Percentiles rank a stretch among this genome's conserved stretches.
These are phyloP conservation scores for Sporophila hypoxantha DNA, from an alignment of 2,113 vertebrate genomes.

Conservation along the genomic window DNA sequence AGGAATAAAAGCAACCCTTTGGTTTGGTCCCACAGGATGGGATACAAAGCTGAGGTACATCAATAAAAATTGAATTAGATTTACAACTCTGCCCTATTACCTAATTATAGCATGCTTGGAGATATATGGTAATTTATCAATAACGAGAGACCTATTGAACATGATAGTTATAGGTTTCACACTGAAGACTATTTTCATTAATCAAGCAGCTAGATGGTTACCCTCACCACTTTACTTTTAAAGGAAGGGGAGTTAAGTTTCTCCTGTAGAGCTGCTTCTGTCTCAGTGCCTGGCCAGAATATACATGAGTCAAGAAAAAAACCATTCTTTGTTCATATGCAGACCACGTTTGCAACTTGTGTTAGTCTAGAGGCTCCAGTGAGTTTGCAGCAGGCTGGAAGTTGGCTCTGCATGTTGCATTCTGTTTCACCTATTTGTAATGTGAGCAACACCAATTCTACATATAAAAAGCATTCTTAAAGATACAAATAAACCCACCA, in stretches of 20 bases:
- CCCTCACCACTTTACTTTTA: background rate
- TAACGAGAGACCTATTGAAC: slow-evolving; percentile 42
- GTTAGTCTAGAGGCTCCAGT: background rate
- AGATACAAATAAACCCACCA: background rate
- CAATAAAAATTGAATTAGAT: slow-evolving; percentile 59
- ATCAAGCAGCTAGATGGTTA: slow-evolving; percentile 13
- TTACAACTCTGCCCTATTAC: slow-evolving; percentile 37
- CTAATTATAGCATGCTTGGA: slow-evolving; percentile 41
- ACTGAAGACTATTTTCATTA: slow-evolving; percentile 34
- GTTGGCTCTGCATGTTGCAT: background rate
- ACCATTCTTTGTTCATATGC: background rate
- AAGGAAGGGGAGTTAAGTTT: background rate
- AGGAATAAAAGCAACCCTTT: background rate
- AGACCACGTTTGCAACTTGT: background rate
- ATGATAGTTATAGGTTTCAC: slow-evolving; percentile 15
- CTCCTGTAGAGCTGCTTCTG: background rate
- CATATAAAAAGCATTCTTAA: background rate
- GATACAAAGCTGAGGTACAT: slow-evolving; percentile 18
- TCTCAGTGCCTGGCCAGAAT: background rate
- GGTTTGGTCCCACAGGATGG: slow-evolving; percentile 15
- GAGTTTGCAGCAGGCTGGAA: background rate
- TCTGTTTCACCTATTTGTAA: background rate
- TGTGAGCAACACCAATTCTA: background rate
- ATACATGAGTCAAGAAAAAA: background rate
- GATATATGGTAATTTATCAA: slow-evolving; percentile 54